Base-by-base conservation (phyloP, 2,113 vertebrate genomes). In the Orthochromis indermauri region DNA sequence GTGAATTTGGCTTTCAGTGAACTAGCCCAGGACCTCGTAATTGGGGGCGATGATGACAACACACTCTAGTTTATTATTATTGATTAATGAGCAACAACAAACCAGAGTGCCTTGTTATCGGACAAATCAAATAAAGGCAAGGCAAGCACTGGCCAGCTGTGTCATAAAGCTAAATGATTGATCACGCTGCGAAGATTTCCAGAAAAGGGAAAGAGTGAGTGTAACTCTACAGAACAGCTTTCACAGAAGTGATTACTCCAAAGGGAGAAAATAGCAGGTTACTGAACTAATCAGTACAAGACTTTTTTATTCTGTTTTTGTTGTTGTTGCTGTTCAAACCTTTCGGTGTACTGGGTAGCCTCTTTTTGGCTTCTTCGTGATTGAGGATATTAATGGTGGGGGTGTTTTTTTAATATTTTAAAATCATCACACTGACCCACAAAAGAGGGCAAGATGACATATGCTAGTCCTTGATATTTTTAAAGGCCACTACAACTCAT, bases 71-170 rank as follows among this genome's bases (percentile, higher is more conserved):
- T 86, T 81, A 84, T 82, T 85, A 88, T 4, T 63, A 73, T 11
- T 92, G 88, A 91, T 90, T 87, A 90, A 93, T 86, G 89, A 88
- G 66, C 66, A 88, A 42, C 83, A 85, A 88, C 84, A 83, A 89
- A 86, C 81, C 59, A 82, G 59, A 92, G 89, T 81, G 66, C 88
- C 78, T 88, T 49, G 85, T 94, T 90, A 90, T 93, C 63, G 86
- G 82, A 81, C 83, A 84, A 92, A 92, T 92, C 33, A 53, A 92
- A 94, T 88, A 73, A 92, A 82, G 78, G 84, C 17, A 5, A 83
- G 68, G 45, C 68, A 14, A 81, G 68, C 28, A 31, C 80, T 40
- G 85, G 73, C 82, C 28, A 55, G 28, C 89, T 83, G 59, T 42
- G 8, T 86, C 88, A 87, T 71, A 84, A 16, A 19, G 79, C 83